phyloP scores from a whole-genome alignment of 64 coral and sea anemone genomes.

The Exaiptasia diaphana region DNA sequence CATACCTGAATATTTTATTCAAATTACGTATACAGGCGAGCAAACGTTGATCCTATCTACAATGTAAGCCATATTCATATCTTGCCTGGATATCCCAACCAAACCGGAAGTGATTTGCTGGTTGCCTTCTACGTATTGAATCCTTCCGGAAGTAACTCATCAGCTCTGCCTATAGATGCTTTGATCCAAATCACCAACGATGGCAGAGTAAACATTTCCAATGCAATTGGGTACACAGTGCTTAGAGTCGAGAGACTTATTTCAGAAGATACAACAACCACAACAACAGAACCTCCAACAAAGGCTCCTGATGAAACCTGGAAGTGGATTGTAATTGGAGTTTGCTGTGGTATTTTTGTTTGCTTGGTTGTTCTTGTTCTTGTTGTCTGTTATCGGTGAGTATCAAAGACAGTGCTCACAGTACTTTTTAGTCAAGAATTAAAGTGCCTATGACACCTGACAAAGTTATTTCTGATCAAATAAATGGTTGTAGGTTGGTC shows the following conservation, averaged over 20 bases:
- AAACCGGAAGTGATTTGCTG: neutral
- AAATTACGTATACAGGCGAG: neutral
- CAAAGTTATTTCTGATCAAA: no score
- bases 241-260: no score
- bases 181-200: neutral
- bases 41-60: neutral
- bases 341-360: neutral
- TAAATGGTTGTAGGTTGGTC: no score
- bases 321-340: neutral
- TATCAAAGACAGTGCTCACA: no score
- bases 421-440: no score
- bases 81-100: slow-evolving; percentile 38
- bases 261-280: neutral
- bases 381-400: neutral
- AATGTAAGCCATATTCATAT: slow-evolving; percentile 3
- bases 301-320: neutral
- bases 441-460: no score
- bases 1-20: neutral
- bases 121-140: slow-evolving; percentile 14
- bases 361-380: neutral
- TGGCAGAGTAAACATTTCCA: neutral
- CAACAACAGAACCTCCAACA: no score
- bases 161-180: neutral
- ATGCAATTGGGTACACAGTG: neutral
- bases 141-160: neutral